Percentiles rank a stretch among this genome's conserved stretches.
These are phyloP conservation scores for Bubalus kerabau DNA, from an alignment of 2,113 vertebrate genomes.

Conservation along the genomic window DNA sequence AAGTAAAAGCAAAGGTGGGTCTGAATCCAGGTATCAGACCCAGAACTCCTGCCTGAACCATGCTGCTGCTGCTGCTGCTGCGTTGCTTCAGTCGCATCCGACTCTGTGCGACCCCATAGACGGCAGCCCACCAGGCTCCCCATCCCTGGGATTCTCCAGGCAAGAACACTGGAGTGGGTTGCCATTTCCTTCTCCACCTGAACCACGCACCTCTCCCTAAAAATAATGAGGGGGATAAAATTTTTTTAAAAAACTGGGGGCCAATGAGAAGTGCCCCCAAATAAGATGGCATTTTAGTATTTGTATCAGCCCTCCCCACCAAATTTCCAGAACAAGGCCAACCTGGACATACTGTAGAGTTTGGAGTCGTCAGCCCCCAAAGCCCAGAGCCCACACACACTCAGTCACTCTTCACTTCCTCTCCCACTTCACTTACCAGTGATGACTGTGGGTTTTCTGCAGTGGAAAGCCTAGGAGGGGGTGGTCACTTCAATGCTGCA, in stretches of 20 bases:
- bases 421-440: rapidly evolving
- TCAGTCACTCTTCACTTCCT: not conserved
- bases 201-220: not conserved
- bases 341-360: not conserved
- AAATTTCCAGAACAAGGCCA: not conserved
- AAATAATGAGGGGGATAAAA: not conserved
- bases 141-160: no score
- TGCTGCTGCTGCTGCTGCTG: no score
- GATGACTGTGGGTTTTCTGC: not conserved
- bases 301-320: not conserved
- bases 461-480: not conserved
- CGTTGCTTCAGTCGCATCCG: no score
- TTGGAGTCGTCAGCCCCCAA: not conserved
- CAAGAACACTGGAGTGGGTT: no score
- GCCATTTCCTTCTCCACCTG: not conserved
- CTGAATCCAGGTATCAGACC: not conserved
- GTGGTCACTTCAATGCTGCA: no score
- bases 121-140: no score
- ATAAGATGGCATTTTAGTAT: not conserved
- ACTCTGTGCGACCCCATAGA: no score
- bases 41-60: not conserved
- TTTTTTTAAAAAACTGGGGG: not conserved
- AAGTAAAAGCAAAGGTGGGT: not conserved
- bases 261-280: not conserved
- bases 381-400: not conserved